These are phyloP conservation scores for Excalfactoria chinensis DNA, from an alignment of 2,113 vertebrate species.

Conservation along the genomic window DNA sequence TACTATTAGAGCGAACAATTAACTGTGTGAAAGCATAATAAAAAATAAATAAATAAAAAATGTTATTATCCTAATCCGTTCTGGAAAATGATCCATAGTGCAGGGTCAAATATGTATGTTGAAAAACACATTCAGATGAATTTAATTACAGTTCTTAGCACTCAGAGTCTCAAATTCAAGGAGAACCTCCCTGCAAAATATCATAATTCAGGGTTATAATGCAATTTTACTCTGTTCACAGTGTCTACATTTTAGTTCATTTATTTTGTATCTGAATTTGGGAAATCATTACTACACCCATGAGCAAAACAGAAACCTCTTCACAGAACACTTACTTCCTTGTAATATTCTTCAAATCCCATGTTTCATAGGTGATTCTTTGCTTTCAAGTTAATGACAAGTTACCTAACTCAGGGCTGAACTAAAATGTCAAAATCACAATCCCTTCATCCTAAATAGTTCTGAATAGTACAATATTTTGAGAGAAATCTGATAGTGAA, in stretches of 20 bases:
- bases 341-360: background rate
- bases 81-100: conserved; percentile 23
- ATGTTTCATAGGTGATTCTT: background rate
- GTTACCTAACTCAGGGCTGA: background rate
- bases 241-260: background rate
- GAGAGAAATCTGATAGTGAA: background rate
- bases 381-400: background rate
- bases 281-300: background rate
- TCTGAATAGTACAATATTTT: background rate
- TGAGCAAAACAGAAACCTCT: background rate
- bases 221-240: conserved; percentile 20
- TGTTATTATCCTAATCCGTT: conserved; percentile 42
- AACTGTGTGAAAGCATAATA: conserved; percentile 32
- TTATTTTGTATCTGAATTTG: background rate
- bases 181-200: background rate
- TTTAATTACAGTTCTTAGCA: conserved; percentile 19
- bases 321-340: background rate
- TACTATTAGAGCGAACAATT: background rate
- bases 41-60: background rate
- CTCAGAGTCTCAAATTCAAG: conserved; percentile 31
- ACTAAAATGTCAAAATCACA: background rate
- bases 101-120: background rate
- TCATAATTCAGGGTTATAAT: background rate
- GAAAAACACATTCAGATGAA: background rate
- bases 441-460: background rate